Evolutionary conservation across 64 coral and sea anemone species (phyloP).

Genomic region (Acropora yongei): DNA sequence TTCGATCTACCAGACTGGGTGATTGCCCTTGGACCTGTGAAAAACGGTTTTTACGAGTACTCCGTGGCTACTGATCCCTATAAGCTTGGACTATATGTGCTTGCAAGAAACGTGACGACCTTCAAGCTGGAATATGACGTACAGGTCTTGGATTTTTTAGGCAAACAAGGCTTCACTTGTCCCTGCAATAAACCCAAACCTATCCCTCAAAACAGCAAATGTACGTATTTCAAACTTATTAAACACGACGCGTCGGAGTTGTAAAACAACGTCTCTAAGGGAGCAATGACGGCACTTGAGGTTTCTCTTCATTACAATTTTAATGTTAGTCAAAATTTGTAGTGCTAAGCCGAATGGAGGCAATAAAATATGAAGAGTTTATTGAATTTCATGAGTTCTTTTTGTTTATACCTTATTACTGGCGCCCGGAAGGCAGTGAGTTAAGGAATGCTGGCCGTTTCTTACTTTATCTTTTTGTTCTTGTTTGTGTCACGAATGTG

Average conservation of each 20-base stretch:
- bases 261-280: constrained; percentile 1
- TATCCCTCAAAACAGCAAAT: not conserved
- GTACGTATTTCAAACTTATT: not conserved
- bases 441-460: constrained; percentile 6
- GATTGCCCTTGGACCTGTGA: not conserved
- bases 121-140: not conserved
- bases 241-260: not conserved
- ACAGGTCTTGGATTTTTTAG: not conserved
- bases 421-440: not conserved
- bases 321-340: constrained; percentile 6
- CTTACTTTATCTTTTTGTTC: not conserved
- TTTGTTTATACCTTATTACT: constrained; percentile 2
- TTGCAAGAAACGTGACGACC: not conserved
- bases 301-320: constrained; percentile 1
- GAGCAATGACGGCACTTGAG: constrained; percentile 3
- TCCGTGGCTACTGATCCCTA: not conserved
- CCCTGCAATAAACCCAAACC: not conserved
- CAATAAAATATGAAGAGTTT: not conserved
- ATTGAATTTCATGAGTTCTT: constrained; percentile 7
- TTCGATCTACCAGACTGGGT: not conserved
- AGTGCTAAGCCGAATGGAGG: constrained; percentile 3
- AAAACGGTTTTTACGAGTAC: not conserved
- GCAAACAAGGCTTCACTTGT: not conserved
- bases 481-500: not conserved
- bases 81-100: not conserved